Evolutionary conservation across 2,797 vertebrate species (phyloP), one percentile per base, ranked within the genome.

Genomic region (Eleutherodactylus coqui): DNA sequence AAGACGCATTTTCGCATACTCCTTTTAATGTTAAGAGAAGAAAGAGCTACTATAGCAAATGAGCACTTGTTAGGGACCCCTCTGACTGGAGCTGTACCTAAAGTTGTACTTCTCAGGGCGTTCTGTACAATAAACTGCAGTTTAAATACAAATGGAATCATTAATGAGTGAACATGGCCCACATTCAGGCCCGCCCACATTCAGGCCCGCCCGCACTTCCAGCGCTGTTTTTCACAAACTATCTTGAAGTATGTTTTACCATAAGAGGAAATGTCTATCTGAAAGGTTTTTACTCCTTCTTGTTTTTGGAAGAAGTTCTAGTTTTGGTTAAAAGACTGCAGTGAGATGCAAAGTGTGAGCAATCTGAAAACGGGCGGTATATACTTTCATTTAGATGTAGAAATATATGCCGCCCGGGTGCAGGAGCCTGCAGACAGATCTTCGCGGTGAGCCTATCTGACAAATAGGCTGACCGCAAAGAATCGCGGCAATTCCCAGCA

Each of bases 391-490:
- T 3, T 69, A 6, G 24, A 38, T 36, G 32, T 38, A 21, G 34
- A 70, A 41, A 70, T 41, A 70, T 41, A 70, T 43, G 70, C 16
- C n/a, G n/a, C n/a, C n/a, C n/a, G n/a, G n/a, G n/a, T n/a, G n/a
- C n/a, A n/a, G n/a, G n/a, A n/a, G n/a, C n/a, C n/a, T n/a, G n/a
- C n/a, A n/a, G n/a, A n/a, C n/a, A n/a, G n/a, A n/a, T n/a, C n/a
- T n/a, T n/a, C n/a, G n/a, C n/a, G n/a, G n/a, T n/a, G n/a, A n/a
- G n/a, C n/a, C n/a, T n/a, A n/a, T n/a, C n/a, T n/a, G n/a, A n/a
- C n/a, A n/a, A n/a, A n/a, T n/a, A n/a, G n/a, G n/a, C n/a, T n/a
- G n/a, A n/a, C n/a, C n/a, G n/a, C n/a, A n/a, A n/a, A n/a, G n/a
- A n/a, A n/a, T n/a, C n/a, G n/a, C n/a, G n/a, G n/a, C n/a, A n/a